phyloP scores from a whole-genome alignment of 2,113 vertebrate genomes.

The Pteropus alecto region DNA sequence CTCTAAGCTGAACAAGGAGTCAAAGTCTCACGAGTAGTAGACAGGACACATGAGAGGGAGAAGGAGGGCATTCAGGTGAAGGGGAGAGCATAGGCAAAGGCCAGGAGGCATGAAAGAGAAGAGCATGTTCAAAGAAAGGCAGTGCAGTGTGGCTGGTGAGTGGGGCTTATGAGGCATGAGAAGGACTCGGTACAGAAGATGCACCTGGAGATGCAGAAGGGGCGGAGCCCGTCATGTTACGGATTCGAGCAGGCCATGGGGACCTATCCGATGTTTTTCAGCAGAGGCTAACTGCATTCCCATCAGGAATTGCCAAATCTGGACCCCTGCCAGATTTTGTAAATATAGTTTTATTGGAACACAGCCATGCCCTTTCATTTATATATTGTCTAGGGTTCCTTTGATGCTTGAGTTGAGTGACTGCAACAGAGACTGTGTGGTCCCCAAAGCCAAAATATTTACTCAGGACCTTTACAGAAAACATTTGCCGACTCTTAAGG shows the following conservation, averaged over 20 bases:
- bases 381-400: neutral
- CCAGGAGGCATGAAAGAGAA: too few relatives aligned
- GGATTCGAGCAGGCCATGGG: neutral
- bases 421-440: fast-evolving
- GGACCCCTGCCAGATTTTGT: neutral
- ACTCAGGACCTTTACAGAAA: neutral
- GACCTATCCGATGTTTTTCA: neutral
- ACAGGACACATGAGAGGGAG: neutral
- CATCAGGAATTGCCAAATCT: neutral
- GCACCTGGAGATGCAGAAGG: neutral
- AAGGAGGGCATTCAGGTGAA: fast-evolving
- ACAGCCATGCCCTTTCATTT: neutral
- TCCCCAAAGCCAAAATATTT: neutral
- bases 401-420: neutral
- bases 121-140: neutral
- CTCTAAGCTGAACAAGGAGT: neutral
- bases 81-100: fast-evolving
- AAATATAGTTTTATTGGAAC: neutral
- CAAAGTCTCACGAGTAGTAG: neutral
- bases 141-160: neutral
- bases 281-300: neutral
- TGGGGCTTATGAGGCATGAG: fast-evolving
- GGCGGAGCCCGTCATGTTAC: fast-evolving
- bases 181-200: neutral
- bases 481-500: fast-evolving